phyloP scores from a whole-genome alignment of 2,888 invertebrate genomes.

The Agrilus cyanescens region DNA sequence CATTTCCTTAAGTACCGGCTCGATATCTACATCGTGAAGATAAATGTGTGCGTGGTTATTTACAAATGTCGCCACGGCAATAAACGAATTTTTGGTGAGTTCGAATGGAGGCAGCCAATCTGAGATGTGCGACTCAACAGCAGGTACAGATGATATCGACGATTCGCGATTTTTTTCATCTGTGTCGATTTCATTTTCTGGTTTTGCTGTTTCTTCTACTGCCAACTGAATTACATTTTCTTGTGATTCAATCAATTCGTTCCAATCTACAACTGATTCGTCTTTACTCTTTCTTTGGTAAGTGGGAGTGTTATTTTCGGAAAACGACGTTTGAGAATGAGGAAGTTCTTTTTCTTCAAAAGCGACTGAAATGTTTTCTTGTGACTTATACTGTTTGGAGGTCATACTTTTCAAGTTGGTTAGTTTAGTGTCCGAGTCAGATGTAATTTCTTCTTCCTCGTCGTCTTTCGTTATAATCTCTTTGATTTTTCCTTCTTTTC shows the following conservation, averaged over 20 bases:
- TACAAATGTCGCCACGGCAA: conserved; percentile 51
- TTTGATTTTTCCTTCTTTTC: not conserved
- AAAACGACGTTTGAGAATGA: too few species aligned
- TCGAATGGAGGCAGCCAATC: conserved; percentile 51
- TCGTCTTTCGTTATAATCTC: not conserved
- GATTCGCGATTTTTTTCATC: too few species aligned
- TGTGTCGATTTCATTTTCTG: too few species aligned
- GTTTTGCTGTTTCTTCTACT: too few species aligned
- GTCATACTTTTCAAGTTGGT: too few species aligned
- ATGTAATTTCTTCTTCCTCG: not conserved
- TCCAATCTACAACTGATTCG: conserved; percentile 5
- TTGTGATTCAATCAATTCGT: conserved; percentile 8
- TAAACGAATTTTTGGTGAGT: conserved; percentile 41
- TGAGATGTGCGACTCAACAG: conserved; percentile 23
- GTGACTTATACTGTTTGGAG: too few species aligned
- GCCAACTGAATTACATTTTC: conserved; percentile 14
- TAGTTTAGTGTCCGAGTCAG: too few species aligned
- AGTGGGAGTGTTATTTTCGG: too few species aligned
- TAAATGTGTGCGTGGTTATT: conserved; percentile 39
- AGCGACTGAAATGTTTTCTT: too few species aligned
- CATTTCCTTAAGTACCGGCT: conserved; percentile 21
- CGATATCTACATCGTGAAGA: conserved; percentile 29
- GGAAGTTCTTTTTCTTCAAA: too few species aligned
- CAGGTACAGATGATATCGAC: too few species aligned
- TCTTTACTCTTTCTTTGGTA: too few species aligned